Base-by-base conservation (phyloP, 2,113 vertebrate species). In the Rynchops niger region DNA sequence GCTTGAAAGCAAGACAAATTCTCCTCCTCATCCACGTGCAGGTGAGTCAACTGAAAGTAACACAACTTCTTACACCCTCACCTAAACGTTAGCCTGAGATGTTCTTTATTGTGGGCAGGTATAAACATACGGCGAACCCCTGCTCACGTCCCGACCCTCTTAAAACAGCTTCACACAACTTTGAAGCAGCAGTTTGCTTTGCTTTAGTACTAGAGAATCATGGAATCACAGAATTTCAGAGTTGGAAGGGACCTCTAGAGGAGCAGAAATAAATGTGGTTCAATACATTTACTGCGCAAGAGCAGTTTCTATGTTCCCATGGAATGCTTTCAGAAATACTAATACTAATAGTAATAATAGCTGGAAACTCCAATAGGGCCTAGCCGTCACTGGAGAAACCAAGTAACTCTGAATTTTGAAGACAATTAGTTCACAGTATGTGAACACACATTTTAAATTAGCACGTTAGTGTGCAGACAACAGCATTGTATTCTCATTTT, bases 401-500 rank as follows among this genome's bases (percentile, higher is more conserved):
- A 86, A 88, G 3, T 14, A 20, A 29, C 45, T 59, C 38, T 5
- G 6, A 58, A 40, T 73, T 56, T 58, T 77, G 73, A 85, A 93
- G 81, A 62, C 84, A 82, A 58, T 72, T 53, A 84, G 20, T 74
- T 77, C 32, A 42, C 62, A 67, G 58, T n/a, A 50, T 71, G 67
- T 67, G 86, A 83, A 77, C 83, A 91, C 30, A 58, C 30, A 63
- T 69, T 95, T 93, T 79, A 45, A 69, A 94, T 94, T 45, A 76
- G 50, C 1, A 0, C 65, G 81, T 45, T 65, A 89, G 91, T 95
- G 43, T 88, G 81, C 91, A 95, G 94, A 84, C 92, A 92, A 63
- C 82, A 86, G 83, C 90, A 65, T 4, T 94, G 91, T 72, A 29
- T 91, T 87, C 83, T 87, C 80, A 22, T 92, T 86, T 79, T 85